These are phyloP conservation scores for Fragum whitleyi DNA, from an alignment of 2,888 invertebrate species.

Conservation along the genomic window DNA sequence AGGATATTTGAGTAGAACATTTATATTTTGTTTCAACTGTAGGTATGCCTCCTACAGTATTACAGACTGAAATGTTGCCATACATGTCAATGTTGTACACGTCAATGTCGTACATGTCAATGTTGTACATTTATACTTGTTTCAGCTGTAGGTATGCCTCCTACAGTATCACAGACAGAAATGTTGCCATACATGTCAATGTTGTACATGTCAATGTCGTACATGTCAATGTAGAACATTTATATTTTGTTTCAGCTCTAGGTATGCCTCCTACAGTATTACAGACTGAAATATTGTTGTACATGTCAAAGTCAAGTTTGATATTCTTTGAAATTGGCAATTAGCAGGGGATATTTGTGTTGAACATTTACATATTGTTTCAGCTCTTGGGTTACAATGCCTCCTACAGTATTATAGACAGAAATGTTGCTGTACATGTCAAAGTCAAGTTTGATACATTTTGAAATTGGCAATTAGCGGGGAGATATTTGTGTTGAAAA, in stretches of 20 bases:
- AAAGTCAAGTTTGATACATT: too few species aligned
- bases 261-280: slow-evolving; percentile 75
- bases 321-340: too few species aligned
- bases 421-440: slow-evolving; percentile 77
- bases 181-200: slow-evolving; percentile 76
- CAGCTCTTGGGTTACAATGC: too few species aligned
- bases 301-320: too few species aligned
- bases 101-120: background rate
- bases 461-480: too few species aligned
- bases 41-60: slow-evolving; percentile 73
- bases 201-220: too few species aligned
- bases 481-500: too few species aligned
- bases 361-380: too few species aligned
- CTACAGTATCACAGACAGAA: slow-evolving; percentile 77
- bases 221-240: background rate
- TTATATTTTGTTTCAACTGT: too few species aligned
- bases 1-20: too few species aligned
- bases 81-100: slow-evolving; percentile 74
- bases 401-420: slow-evolving; percentile 76
- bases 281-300: slow-evolving; percentile 77
- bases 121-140: too few species aligned
- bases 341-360: too few species aligned
- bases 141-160: slow-evolving; percentile 74
- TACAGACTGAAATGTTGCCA: slow-evolving; percentile 78
- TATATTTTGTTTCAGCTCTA: slow-evolving; percentile 68